Percentiles rank a stretch among this genome's conserved stretches.
These are phyloP conservation scores for Holothuria leucospilota DNA, from an alignment of 53 echinoderm and acorn worm species.

Conservation along the genomic window DNA sequence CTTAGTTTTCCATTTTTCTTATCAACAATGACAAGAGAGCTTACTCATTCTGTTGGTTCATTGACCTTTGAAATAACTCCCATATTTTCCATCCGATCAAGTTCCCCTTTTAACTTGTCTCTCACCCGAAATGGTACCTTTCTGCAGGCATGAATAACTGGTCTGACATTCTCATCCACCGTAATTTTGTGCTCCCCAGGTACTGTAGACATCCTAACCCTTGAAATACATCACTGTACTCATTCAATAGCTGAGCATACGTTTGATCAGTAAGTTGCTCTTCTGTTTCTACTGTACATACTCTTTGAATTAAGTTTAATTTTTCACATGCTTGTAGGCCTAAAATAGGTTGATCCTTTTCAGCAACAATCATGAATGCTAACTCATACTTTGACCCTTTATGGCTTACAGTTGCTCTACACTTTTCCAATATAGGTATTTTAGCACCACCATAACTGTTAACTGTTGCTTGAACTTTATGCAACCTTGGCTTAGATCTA, in stretches of 20 bases:
- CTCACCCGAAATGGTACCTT: slow-evolving; percentile 33
- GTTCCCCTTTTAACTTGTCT: slow-evolving; percentile 28
- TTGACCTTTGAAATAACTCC: slow-evolving; percentile 31
- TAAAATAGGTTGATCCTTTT: too few relatives aligned
- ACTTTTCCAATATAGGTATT: slow-evolving; percentile 24
- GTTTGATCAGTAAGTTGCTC: too few relatives aligned
- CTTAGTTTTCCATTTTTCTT: slow-evolving; percentile 69
- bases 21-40: slow-evolving; percentile 42
- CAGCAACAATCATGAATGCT: too few relatives aligned
- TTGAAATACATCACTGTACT: slow-evolving; percentile 44
- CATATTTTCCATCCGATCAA: slow-evolving; percentile 27
- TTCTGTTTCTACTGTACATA: too few relatives aligned
- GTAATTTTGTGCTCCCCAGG: slow-evolving; percentile 42
- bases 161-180: background rate
- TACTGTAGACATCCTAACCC: slow-evolving; percentile 38
- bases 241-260: too few relatives aligned
- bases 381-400: too few relatives aligned
- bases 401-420: background rate
- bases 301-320: too few relatives aligned
- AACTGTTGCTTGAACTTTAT: slow-evolving; percentile 11
- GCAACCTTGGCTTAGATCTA: background rate
- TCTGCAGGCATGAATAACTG: slow-evolving; percentile 11
- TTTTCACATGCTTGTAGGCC: too few relatives aligned
- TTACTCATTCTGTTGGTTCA: slow-evolving; percentile 63
- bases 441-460: slow-evolving; percentile 20